Conservation (phyloP, 2,888 invertebrate genomes). For the Drosophila falleni region DNA sequence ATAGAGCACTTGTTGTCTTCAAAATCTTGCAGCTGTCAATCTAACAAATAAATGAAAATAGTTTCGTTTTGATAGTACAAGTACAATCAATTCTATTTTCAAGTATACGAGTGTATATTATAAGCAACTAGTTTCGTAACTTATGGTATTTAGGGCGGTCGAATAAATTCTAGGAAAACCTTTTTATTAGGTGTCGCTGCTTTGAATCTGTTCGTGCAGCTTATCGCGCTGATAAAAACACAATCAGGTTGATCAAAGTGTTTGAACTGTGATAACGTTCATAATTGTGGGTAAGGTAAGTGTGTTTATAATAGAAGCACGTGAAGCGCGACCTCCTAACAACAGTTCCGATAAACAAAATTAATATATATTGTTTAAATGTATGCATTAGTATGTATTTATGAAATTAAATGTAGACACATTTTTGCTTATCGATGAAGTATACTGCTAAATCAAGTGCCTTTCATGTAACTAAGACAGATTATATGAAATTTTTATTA, state of each 20-base stretch:
- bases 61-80: background rate
- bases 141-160: background rate
- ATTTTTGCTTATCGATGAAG: background rate
- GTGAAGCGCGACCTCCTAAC: constrained; percentile 14
- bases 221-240: constrained; percentile 31
- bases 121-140: constrained; percentile 3
- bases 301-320: constrained; percentile 25
- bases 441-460: background rate
- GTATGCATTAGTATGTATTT: background rate
- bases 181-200: constrained; percentile 40
- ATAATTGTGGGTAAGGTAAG: constrained; percentile 33
- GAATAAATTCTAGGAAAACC: constrained; percentile 45
- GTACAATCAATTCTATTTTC: background rate
- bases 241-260: constrained; percentile 19
- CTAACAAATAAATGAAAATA: constrained; percentile 16
- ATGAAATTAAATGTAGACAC: background rate
- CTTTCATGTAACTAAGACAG: too few relatives aligned
- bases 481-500: too few relatives aligned
- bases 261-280: constrained; percentile 26
- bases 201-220: constrained; percentile 14
- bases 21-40: constrained; percentile 11
- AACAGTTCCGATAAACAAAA: constrained; percentile 1
- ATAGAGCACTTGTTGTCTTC: background rate
- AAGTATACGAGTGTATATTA: background rate
- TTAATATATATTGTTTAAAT: too few relatives aligned